Percentiles rank a stretch among this genome's conserved stretches.
phyloP scores from a whole-genome alignment of 2,888 invertebrate species.

The Uloborus plumipes region DNA sequence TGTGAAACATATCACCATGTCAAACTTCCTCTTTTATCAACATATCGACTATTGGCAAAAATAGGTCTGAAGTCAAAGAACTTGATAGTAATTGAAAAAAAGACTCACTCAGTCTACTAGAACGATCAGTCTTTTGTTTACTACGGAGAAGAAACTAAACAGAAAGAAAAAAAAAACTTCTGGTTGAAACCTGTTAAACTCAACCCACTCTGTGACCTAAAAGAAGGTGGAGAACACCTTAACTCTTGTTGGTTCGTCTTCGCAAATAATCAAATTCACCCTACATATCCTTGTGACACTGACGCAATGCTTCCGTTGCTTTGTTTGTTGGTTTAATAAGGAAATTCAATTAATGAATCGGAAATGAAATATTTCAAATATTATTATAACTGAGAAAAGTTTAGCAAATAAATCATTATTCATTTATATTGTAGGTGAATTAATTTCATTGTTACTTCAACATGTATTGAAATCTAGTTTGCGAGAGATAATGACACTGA shows the following conservation, averaged over 20 bases:
- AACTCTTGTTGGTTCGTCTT: conserved; percentile 5
- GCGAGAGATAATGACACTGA: too few relatives aligned
- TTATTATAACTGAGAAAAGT: too few relatives aligned
- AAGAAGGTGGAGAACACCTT: conserved; percentile 8
- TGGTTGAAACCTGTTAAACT: conserved; percentile 13
- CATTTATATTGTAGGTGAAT: too few relatives aligned
- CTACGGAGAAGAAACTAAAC: not conserved
- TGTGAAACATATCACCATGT: too few relatives aligned
- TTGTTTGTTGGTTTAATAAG: too few relatives aligned
- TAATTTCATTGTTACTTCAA: too few relatives aligned
- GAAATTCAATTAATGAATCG: too few relatives aligned
- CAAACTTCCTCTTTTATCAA: not conserved
- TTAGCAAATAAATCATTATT: too few relatives aligned
- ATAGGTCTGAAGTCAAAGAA: conserved; percentile 27
- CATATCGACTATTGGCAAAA: conserved; percentile 8
- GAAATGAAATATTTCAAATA: too few relatives aligned
- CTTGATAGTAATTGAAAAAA: conserved; percentile 22
- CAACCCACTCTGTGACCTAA: conserved; percentile 23
- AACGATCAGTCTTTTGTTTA: conserved; percentile 9
- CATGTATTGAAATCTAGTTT: too few relatives aligned
- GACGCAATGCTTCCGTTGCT: too few relatives aligned
- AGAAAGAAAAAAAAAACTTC: not conserved
- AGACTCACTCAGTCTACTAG: conserved; percentile 6
- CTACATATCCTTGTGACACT: not conserved
- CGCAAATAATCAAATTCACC: not conserved